Evolutionary conservation across 2,113 vertebrate species (phyloP), one percentile per base, ranked within the genome.

Genomic region (Alethe castanea): DNA sequence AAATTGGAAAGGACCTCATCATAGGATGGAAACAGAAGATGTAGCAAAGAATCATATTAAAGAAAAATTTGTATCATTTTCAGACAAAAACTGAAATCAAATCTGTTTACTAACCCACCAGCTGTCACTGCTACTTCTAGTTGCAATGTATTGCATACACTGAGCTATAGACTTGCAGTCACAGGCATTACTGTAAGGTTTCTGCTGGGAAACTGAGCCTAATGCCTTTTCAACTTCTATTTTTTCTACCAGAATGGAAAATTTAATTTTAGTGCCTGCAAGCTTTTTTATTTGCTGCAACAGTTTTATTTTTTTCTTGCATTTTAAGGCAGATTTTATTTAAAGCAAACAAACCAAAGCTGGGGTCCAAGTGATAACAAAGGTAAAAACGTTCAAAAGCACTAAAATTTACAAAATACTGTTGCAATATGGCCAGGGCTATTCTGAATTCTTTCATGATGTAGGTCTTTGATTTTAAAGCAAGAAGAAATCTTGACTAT

Each of bases 21-120:
- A 60, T 17, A 88, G 95, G 95, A 88, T 73, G 87, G 87, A 88
- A 97, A 97, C 92, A 97, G 96, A 97, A 95, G 96, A 94, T 90
- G 86, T 15, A 93, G 93, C 26, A 1, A 92, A 94, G 85, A 96
- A 95, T 91, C 85, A 5, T 96, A 97, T 97, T 97, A 97, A 96
- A 97, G 95, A 94, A 95, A 95, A 96, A 95, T 74, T 95, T 96
- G 95, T 95, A 96, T 95, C 90, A 96, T 96, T 96, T 97, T 97
- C 95, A 97, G 96, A 95, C 90, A 97, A 98, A 97, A 96, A 89
- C 97, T 95, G 89, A 97, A 96, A 96, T 92, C 86, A 97, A 97
- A 98, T 97, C 96, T 98, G 97, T 97, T 97, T 96, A 94, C 81
- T 86, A 92, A 95, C 89, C 92, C 92, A 97, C 95, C 97, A 98